Percentiles rank a stretch among this genome's conserved stretches.
Evolutionary conservation across 2,888 invertebrate genomes (phyloP).

Genomic region (Drosophila mimica): DNA sequence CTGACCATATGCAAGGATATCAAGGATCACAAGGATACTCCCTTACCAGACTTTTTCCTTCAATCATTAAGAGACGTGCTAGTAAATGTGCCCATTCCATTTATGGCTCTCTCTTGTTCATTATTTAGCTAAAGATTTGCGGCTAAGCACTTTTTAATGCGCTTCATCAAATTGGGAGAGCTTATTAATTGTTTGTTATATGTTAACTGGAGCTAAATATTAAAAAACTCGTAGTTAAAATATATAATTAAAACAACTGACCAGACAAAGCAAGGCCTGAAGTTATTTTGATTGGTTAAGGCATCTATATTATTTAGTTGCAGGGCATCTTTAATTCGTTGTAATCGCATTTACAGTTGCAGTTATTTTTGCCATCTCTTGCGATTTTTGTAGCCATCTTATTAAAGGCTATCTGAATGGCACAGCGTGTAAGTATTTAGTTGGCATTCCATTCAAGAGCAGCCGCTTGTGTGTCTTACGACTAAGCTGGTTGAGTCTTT

Average conservation of each 20-base stretch:
- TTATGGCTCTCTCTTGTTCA: conserved; percentile 18
- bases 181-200: background rate
- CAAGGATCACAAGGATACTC: background rate
- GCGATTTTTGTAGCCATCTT: conserved; percentile 55
- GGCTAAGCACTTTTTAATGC: conserved; percentile 30
- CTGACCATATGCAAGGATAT: background rate
- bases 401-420: conserved; percentile 32
- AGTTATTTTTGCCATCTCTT: conserved; percentile 60
- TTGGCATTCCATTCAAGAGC: conserved; percentile 50
- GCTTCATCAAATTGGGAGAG: conserved; percentile 10
- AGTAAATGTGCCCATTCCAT: background rate
- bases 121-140: conserved; percentile 45
- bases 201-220: background rate
- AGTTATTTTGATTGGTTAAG: background rate
- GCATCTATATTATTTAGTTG: background rate
- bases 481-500: conserved; percentile 26
- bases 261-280: background rate
- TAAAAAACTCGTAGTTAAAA: background rate
- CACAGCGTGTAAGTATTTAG: conserved; percentile 52
- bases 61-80: background rate
- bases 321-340: conserved; percentile 6
- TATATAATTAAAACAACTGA: background rate
- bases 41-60: background rate
- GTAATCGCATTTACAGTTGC: background rate
- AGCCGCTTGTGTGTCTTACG: conserved; percentile 19